Evolutionary conservation across 1,140 invertebrate genomes (phyloP).

Genomic region (Dendroctonus ponderosae): DNA sequence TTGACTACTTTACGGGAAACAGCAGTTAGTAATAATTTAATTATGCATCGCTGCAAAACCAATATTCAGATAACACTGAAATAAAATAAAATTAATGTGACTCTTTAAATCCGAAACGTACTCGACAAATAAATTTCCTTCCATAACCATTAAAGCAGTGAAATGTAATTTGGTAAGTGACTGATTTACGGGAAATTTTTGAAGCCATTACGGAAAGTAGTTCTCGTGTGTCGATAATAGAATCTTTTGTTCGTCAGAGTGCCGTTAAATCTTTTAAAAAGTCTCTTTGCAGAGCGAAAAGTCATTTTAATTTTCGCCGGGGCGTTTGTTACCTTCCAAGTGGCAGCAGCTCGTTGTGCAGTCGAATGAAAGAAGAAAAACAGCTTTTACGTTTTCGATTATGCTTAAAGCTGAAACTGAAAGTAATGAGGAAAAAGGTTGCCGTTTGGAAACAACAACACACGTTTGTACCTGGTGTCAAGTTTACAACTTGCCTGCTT

Average conservation of each 20-base stretch:
- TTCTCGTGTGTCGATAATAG: slow-evolving; percentile 30
- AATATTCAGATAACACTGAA: too few relatives aligned
- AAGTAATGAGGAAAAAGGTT: slow-evolving; percentile 13
- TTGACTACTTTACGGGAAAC: too few relatives aligned
- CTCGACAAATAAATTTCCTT: too few relatives aligned
- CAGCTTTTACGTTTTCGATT: slow-evolving; percentile 7
- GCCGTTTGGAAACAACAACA: neutral
- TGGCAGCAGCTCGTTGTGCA: slow-evolving; percentile 9
- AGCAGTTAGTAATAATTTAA: too few relatives aligned
- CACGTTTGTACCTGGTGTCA: too few relatives aligned
- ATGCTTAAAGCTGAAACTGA: slow-evolving; percentile 8
- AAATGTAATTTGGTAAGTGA: slow-evolving; percentile 31
- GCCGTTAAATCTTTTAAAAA: slow-evolving; percentile 29
- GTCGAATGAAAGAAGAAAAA: slow-evolving; percentile 15
- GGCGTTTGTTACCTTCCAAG: slow-evolving; percentile 22
- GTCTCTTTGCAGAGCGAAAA: slow-evolving; percentile 22
- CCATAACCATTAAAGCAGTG: too few relatives aligned
- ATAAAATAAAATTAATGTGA: too few relatives aligned
- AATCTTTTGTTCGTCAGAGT: slow-evolving; percentile 27
- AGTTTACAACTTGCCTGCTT: too few relatives aligned
- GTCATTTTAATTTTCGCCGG: slow-evolving; percentile 29
- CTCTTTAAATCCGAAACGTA: too few relatives aligned
- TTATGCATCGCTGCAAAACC: too few relatives aligned
- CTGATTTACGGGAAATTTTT: slow-evolving; percentile 31
- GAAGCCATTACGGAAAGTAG: slow-evolving; percentile 28